A percentile compares a stretch with the other conserved stretches of the same genome.
These are phyloP conservation scores for Eulemur rubriventer DNA, from an alignment of 2,797 vertebrate species.

Conservation along the genomic window DNA sequence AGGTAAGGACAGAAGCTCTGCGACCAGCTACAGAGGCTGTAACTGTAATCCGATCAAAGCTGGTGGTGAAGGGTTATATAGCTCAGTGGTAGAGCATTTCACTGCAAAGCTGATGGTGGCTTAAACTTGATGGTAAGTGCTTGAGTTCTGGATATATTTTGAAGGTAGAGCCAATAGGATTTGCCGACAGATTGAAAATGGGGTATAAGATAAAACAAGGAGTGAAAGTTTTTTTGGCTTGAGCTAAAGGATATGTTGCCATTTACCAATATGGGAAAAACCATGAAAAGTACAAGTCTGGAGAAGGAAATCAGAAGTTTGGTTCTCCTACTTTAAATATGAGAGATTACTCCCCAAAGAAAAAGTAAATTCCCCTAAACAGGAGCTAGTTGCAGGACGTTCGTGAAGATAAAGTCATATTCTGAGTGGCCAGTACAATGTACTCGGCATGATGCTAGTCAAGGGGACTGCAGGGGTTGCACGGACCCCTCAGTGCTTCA, in stretches of 20 bases:
- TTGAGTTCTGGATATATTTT: not conserved
- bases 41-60: not conserved
- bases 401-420: not conserved
- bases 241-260: not conserved
- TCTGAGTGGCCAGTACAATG: not conserved
- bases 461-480: not conserved
- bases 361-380: not conserved
- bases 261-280: not conserved
- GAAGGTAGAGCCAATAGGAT: not conserved
- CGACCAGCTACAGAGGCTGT: not conserved
- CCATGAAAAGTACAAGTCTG: not conserved
- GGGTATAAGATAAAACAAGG: not conserved
- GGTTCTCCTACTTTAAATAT: not conserved
- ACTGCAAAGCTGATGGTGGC: not conserved
- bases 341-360: not conserved
- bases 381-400: not conserved
- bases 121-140: not conserved
- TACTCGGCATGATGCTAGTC: not conserved
- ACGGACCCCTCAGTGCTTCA: not conserved
- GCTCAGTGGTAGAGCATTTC: slow-evolving; percentile 83
- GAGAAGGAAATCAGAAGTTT: not conserved
- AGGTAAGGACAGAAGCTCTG: not conserved
- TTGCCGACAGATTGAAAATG: not conserved
- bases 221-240: not conserved
- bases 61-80: slow-evolving; percentile 58